Base-by-base conservation (phyloP, 2,797 vertebrate species). In the Decapterus maruadsi region DNA sequence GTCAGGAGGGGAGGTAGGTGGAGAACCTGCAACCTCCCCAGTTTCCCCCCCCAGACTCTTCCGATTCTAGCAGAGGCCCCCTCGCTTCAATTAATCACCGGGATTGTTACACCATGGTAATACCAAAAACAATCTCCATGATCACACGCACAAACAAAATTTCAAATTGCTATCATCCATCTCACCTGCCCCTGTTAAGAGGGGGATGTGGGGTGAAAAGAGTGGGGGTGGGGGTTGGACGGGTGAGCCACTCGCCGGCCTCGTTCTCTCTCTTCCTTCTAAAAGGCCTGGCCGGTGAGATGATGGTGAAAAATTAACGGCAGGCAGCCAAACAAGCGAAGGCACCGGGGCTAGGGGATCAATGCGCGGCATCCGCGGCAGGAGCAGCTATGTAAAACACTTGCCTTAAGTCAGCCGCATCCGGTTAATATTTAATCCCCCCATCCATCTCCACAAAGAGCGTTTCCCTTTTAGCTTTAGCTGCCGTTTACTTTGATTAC, bases 101-200 rank as follows among this genome's bases (percentile, higher is more conserved):
- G 81, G 48, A 89, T 89, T 91, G 91, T 93, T 91, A 92, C 91
- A 83, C 88, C 85, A 78, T 78, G 84, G 89, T 93, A 92, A 92
- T 90, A 90, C 90, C 80, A 88, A 93, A 93, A 94, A 94, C 93
- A 93, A 93, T 94, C 93, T 93, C 91, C 90, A 94, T 94, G 93
- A 94, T 94, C 92, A 93, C 92, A 93, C 91, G 86, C 93, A 92
- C 92, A 94, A 93, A 94, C 92, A 94, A 93, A 93, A 93, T 91
- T 87, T 93, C 91, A 93, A 93, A 93, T 93, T 93, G 93, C 92
- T 94, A 93, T 94, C 93, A 94, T 94, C 93, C 92, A 93, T 93
- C 93, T 93, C 89, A 93, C 92, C 93, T 92, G 91, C 91, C 88
- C 90, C 79, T 9, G 84, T 83, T 90, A 83, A 84, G 78, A 83